These are phyloP conservation scores for Pseudopodoces humilis DNA, from an alignment of 2,113 vertebrate genomes.

Conservation along the genomic window DNA sequence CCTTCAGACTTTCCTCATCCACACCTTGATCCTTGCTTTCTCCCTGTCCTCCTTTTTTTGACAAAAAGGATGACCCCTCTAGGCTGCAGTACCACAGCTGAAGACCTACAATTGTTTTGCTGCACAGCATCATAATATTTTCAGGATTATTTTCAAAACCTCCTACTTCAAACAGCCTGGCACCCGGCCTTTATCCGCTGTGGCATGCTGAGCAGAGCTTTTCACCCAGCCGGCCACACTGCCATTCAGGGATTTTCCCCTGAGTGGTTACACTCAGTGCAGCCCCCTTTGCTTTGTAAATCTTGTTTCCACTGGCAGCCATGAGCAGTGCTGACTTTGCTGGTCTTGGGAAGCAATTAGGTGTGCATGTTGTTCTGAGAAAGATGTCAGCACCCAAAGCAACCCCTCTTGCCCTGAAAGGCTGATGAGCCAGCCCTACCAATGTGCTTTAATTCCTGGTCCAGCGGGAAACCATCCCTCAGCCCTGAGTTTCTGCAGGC, in stretches of 20 bases:
- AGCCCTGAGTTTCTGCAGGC: neutral
- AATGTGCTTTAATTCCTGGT: neutral
- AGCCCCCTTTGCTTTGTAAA: neutral
- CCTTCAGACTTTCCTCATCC: neutral
- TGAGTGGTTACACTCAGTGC: neutral
- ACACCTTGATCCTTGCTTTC: neutral
- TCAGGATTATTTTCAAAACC: slow-evolving; percentile 30
- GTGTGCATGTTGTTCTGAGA: slow-evolving; percentile 17
- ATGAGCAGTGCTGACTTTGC: slow-evolving; percentile 39
- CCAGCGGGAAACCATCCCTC: neutral
- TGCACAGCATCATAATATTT: neutral
- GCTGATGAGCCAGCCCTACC: neutral
- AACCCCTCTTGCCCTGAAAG: neutral
- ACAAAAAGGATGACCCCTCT: neutral
- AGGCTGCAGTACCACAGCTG: neutral
- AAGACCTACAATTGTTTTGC: neutral
- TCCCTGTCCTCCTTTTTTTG: neutral
- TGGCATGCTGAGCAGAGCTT: slow-evolving; percentile 12
- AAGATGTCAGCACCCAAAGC: slow-evolving; percentile 18
- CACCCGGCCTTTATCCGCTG: neutral
- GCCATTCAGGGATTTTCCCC: slow-evolving; percentile 2
- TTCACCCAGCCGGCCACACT: neutral
- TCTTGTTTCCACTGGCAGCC: slow-evolving; percentile 40
- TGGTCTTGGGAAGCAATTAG: slow-evolving; percentile 41
- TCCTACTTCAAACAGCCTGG: neutral